Conservation (phyloP, 1,140 invertebrate genomes). For the Aporrectodea caliginosa region DNA sequence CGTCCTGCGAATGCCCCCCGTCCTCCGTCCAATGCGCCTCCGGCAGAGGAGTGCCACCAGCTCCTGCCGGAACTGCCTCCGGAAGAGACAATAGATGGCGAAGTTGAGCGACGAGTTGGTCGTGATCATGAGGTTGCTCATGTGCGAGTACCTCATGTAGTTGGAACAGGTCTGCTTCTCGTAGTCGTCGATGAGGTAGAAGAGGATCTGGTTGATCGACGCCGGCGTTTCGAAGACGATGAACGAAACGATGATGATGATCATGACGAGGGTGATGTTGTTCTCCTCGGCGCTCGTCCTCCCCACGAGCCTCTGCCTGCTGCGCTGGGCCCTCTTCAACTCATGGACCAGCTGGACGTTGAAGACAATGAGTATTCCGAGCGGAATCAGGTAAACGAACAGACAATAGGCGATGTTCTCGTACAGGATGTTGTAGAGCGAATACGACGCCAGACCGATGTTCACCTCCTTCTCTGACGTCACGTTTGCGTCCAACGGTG, state of each 20-base stretch:
- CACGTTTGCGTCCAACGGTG: neutral
- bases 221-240: slow-evolving; percentile 32
- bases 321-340: slow-evolving; percentile 22
- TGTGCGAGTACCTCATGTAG: slow-evolving; percentile 28
- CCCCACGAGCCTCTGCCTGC: neutral
- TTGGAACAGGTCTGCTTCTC: slow-evolving; percentile 1
- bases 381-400: slow-evolving; percentile 30
- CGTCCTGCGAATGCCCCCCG: neutral
- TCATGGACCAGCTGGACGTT: slow-evolving; percentile 26
- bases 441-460: slow-evolving; percentile 18
- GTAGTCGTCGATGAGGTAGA: neutral
- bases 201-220: slow-evolving; percentile 26
- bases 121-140: slow-evolving; percentile 29
- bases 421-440: slow-evolving; percentile 33
- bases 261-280: slow-evolving; percentile 32
- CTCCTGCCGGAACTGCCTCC: slow-evolving; percentile 31
- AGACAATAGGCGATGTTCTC: slow-evolving; percentile 33
- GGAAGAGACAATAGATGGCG: slow-evolving; percentile 32
- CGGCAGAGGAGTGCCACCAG: slow-evolving; percentile 18
- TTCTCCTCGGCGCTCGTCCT: slow-evolving; percentile 17
- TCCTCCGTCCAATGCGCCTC: neutral
- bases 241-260: slow-evolving; percentile 33
- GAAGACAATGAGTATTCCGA: slow-evolving; percentile 29
- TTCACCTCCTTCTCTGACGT: neutral
- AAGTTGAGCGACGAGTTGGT: slow-evolving; percentile 33